Evolutionary conservation across 2,113 vertebrate species (phyloP), one percentile per base, ranked within the genome.

Genomic region (Drymodes brunneopygia): DNA sequence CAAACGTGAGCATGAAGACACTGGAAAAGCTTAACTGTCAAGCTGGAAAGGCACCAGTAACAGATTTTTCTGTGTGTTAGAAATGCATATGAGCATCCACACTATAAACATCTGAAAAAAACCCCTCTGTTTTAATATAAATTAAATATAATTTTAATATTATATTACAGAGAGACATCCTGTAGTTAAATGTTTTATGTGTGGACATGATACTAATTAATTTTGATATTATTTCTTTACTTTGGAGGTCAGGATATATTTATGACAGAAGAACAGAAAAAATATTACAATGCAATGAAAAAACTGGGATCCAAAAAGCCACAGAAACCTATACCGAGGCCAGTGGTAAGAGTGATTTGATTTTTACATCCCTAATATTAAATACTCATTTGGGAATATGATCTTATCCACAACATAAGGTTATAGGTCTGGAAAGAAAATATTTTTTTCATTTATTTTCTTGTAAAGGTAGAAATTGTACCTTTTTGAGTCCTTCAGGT

Each of bases 241-340:
- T 98, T 98, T 94, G 98, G 98, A 98, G 98, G 98, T 96, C 98
- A 98, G 90, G 98, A 98, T 88, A 98, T 98, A 95, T 98, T 98
- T 96, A 98, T 98, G 98, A 98, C 98, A 93, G 98, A 98, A 84
- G 98, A 98, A 97, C 98, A 98, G 95, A 98, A 98, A 93, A 98
- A 98, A 96, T 98, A 98, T 28, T 98, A 98, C 70, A 98, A 98
- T 94, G 98, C 98, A 92, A 98, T 98, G 98, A 98, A 98, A 96
- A 98, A 98, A 94, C 92, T 98, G 65, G 98, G 98, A 81, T 98
- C 98, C 54, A 98, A 98, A 95, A 98, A 98, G 95, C 98, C 98
- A 85, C 98, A 98, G 92, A 98, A 98, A 94, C 98, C 98, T 38
- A 98, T 98, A 91, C 98, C 98, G 1, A 98, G 98, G 65, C 98